Evolutionary conservation across 2,113 vertebrate species (phyloP).

Genomic region (Silurus asotus): DNA sequence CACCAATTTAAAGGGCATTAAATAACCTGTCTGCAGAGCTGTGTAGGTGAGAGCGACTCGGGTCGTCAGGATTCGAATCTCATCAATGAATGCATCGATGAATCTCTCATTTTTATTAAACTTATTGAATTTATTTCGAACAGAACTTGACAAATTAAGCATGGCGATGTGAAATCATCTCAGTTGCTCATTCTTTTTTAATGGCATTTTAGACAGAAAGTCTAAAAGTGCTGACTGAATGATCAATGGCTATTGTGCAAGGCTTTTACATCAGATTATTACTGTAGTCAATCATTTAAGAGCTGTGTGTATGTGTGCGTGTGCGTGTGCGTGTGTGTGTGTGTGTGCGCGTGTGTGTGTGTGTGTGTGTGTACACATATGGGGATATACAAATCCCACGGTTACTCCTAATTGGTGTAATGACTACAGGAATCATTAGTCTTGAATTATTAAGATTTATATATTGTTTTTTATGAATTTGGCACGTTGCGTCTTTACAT

Average conservation of each 20-base stretch:
- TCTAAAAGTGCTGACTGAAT: conserved; percentile 46
- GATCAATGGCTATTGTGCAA: conserved; percentile 37
- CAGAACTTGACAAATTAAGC: conserved; percentile 27
- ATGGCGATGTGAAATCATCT: conserved; percentile 9
- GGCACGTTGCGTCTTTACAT: neutral
- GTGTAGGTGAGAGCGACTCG: neutral
- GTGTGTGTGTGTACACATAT: neutral
- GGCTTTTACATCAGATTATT: conserved; percentile 42
- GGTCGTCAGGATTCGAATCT: neutral
- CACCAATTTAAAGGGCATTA: neutral
- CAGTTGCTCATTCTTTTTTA: conserved; percentile 15
- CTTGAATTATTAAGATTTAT: conserved; percentile 36
- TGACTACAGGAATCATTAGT: conserved; percentile 26
- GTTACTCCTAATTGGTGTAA: conserved; percentile 27
- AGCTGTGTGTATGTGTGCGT: conserved; percentile 20
- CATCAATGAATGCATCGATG: neutral
- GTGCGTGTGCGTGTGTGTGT: neutral
- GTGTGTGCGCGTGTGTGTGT: conserved; percentile 6
- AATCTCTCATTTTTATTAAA: neutral
- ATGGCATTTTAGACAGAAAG: conserved; percentile 27
- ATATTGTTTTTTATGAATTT: conserved; percentile 17
- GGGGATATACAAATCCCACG: neutral
- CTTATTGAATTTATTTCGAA: conserved; percentile 26
- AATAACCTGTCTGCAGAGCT: conserved; percentile 12
- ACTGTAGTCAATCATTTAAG: conserved; percentile 37